Conservation (phyloP, 1,140 invertebrate genomes). For the Drosophila subobscura region DNA sequence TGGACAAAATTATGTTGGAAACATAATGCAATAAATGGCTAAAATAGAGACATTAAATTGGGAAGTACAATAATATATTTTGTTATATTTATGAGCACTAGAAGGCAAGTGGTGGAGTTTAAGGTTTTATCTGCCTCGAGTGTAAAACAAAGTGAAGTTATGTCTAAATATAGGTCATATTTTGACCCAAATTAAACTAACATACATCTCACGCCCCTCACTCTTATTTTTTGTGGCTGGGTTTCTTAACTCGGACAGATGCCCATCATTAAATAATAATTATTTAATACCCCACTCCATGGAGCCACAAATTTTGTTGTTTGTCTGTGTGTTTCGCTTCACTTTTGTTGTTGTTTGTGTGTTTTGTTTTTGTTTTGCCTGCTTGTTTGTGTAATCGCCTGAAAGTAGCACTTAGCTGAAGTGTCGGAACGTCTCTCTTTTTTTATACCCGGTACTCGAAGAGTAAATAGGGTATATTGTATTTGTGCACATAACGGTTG, state of each 20-base stretch:
- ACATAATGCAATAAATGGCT: no score
- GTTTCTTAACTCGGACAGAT: conserved; percentile 40
- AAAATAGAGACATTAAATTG: no score
- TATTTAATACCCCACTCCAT: conserved; percentile 59
- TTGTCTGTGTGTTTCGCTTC: conserved; percentile 32
- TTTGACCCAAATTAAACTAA: conserved; percentile 12
- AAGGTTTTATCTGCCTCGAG: no score
- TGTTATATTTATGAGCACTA: no score
- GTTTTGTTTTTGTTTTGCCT: conserved; percentile 26
- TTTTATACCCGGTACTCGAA: no score
- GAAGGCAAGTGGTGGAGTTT: no score
- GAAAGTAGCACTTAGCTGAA: conserved; percentile 65
- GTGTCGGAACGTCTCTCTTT: conserved; percentile 34
- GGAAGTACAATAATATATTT: no score
- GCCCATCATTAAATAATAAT: conserved; percentile 72
- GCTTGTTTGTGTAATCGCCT: conserved; percentile 67
- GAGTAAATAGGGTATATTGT: no score
- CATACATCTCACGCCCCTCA: conserved; percentile 5
- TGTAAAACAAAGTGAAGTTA: no score
- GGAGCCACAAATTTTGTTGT: background rate
- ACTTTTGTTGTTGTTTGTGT: conserved; percentile 32
- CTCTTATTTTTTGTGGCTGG: background rate
- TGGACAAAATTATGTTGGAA: no score
- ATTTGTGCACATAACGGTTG: no score
- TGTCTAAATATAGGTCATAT: conserved; percentile 8